phyloP scores from a whole-genome alignment of 2,888 invertebrate genomes.

The Parelbella ahira region DNA sequence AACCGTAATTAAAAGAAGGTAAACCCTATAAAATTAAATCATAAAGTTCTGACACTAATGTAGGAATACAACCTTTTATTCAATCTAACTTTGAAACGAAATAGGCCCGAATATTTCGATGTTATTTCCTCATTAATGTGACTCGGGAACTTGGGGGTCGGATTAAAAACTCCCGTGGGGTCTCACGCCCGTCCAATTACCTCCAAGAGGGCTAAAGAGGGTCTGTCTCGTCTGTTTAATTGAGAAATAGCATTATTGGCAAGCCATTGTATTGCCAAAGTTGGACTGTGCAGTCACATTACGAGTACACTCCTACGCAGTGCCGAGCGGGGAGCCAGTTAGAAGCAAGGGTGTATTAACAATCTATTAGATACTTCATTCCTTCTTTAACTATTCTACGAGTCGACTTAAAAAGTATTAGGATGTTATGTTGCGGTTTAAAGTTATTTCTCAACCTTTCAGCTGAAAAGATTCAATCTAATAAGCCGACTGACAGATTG shows the following conservation, averaged over 20 bases:
- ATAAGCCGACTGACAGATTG: too few species aligned
- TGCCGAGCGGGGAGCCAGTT: too few species aligned
- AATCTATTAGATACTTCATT: too few species aligned
- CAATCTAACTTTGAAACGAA: conserved; percentile 71
- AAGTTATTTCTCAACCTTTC: too few species aligned
- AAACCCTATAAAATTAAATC: conserved; percentile 60
- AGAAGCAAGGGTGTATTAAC: too few species aligned
- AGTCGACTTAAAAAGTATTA: too few species aligned
- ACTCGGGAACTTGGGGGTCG: conserved; percentile 57
- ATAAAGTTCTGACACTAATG: conserved; percentile 59
- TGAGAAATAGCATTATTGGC: conserved; percentile 46
- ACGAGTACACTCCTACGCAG: too few species aligned
- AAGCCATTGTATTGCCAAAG: too few species aligned
- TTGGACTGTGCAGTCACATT: too few species aligned
- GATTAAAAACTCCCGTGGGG: conserved; percentile 72
- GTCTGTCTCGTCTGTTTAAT: conserved; percentile 42
- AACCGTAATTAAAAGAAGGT: conserved; percentile 29
- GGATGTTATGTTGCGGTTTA: too few species aligned
- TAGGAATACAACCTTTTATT: conserved; percentile 66
- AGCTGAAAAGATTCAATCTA: too few species aligned
- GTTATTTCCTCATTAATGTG: conserved; percentile 74
- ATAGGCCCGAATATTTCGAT: conserved; percentile 63
- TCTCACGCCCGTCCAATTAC: conserved; percentile 56
- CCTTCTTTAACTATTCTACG: too few species aligned
- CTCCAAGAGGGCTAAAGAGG: conserved; percentile 39